A percentile compares a stretch with the other conserved stretches of the same genome.
Evolutionary conservation across 2,888 invertebrate species (phyloP).

Genomic region (Pollenia amentaria): DNA sequence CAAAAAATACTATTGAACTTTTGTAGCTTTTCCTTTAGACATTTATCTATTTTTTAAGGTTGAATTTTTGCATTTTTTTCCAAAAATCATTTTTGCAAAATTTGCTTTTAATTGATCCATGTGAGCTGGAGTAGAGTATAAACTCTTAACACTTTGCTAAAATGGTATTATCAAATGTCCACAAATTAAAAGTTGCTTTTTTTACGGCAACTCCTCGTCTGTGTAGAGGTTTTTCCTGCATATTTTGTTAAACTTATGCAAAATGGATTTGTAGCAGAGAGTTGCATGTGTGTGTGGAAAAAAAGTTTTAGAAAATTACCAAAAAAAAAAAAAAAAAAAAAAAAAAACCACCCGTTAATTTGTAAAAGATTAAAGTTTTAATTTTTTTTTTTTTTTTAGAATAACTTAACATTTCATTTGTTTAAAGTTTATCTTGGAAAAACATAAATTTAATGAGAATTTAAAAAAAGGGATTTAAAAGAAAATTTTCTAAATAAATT

Average conservation of each 20-base stretch:
- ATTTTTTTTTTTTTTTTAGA: not conserved
- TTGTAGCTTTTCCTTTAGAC: conserved; percentile 6
- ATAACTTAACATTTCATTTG: conserved; percentile 48
- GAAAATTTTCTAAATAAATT: too few species aligned
- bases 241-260: conserved; percentile 21
- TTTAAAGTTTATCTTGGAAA: conserved; percentile 21
- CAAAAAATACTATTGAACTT: conserved; percentile 6
- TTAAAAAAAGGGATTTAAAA: not conserved
- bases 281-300: conserved; percentile 21
- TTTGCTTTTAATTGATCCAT: conserved; percentile 62
- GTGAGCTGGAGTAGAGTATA: conserved; percentile 18
- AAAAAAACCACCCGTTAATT: conserved; percentile 50
- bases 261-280: conserved; percentile 16
- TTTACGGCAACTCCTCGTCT: not conserved
- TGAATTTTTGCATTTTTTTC: conserved; percentile 8
- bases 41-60: conserved; percentile 39
- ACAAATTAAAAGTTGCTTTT: conserved; percentile 62
- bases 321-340: not conserved
- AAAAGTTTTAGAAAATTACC: conserved; percentile 20
- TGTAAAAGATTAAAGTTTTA: conserved; percentile 66
- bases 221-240: not conserved
- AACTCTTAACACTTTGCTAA: conserved; percentile 62
- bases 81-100: conserved; percentile 11
- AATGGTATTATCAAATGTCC: conserved; percentile 65
- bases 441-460: conserved; percentile 27